These are phyloP conservation scores for Lytechinus variegatus DNA, from an alignment of 35 echinoderm and acorn worm species.

Conservation along the genomic window DNA sequence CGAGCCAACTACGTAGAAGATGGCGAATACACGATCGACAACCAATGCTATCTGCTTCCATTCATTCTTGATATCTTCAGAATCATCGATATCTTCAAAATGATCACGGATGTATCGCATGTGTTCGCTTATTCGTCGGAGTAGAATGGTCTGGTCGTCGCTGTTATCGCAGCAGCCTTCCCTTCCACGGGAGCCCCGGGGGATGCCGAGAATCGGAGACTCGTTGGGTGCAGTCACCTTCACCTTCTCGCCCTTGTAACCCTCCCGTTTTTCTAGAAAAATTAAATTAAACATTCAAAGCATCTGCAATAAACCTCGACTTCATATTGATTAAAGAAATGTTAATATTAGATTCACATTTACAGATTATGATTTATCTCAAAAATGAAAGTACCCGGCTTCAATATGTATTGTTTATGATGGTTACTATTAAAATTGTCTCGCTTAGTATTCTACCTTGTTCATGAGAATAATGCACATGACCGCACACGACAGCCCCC, in stretches of 20 bases:
- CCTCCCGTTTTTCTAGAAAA: background rate
- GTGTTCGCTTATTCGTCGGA: slow-evolving; percentile 73
- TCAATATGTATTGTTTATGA: too few species aligned
- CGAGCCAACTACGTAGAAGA: slow-evolving; percentile 83
- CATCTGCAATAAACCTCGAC: too few species aligned
- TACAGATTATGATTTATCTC: too few species aligned
- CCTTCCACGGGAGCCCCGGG: slow-evolving; percentile 32
- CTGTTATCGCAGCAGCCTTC: slow-evolving; percentile 56
- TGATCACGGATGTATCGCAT: slow-evolving; percentile 67
- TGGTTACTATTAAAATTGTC: too few species aligned
- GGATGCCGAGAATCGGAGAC: slow-evolving; percentile 73
- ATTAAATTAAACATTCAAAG: background rate
- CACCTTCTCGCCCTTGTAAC: background rate
- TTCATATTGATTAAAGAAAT: too few species aligned
- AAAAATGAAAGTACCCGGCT: too few species aligned
- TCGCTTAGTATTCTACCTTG: too few species aligned
- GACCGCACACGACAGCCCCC: too few species aligned
- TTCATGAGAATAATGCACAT: too few species aligned
- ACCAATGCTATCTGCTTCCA: slow-evolving; percentile 94
- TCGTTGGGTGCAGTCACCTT: slow-evolving; percentile 49
- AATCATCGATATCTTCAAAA: slow-evolving; percentile 64
- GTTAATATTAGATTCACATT: too few species aligned
- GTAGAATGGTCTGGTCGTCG: slow-evolving; percentile 54
- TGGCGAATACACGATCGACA: slow-evolving; percentile 81
- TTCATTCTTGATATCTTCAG: slow-evolving; percentile 68